A percentile compares a stretch with the other conserved stretches of the same genome.
Evolutionary conservation across 1,140 invertebrate genomes (phyloP).

Genomic region (Lineus longissimus): DNA sequence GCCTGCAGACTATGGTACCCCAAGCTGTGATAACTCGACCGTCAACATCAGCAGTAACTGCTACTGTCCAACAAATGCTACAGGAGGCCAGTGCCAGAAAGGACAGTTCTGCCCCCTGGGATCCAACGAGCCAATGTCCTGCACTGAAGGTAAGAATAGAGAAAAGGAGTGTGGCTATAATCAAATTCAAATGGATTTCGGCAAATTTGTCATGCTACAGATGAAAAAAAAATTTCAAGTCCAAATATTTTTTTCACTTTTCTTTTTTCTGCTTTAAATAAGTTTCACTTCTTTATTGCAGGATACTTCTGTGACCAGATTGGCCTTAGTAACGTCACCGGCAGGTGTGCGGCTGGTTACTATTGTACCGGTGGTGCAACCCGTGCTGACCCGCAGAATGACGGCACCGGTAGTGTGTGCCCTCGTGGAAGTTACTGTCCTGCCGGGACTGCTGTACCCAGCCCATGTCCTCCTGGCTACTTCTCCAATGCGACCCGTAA

Average conservation of each 20-base stretch:
- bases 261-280: too few species aligned
- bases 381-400: slow-evolving; percentile 34
- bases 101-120: slow-evolving; percentile 44
- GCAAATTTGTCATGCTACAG: too few species aligned
- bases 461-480: slow-evolving; percentile 35
- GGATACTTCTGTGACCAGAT: slow-evolving; percentile 32
- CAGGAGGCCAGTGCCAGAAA: slow-evolving; percentile 43
- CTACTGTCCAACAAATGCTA: slow-evolving; percentile 40
- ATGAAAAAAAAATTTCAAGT: too few species aligned
- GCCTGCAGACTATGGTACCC: slow-evolving; percentile 35
- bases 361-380: slow-evolving; percentile 38
- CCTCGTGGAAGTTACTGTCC: slow-evolving; percentile 39
- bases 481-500: slow-evolving; percentile 41
- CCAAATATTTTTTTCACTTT: too few species aligned
- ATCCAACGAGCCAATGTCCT: slow-evolving; percentile 30
- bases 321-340: slow-evolving; percentile 35
- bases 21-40: slow-evolving; percentile 11
- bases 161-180: too few species aligned
- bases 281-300: slow-evolving; percentile 14
- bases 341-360: slow-evolving; percentile 38
- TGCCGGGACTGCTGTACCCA: slow-evolving; percentile 26
- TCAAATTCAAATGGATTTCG: too few species aligned
- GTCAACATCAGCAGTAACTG: slow-evolving; percentile 18
- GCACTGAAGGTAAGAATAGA: slow-evolving; percentile 34
- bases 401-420: slow-evolving; percentile 36